Percentiles rank a stretch among this genome's conserved stretches.
phyloP scores from a whole-genome alignment of 2,797 vertebrate species.

The Craterocephalus amniculus region DNA sequence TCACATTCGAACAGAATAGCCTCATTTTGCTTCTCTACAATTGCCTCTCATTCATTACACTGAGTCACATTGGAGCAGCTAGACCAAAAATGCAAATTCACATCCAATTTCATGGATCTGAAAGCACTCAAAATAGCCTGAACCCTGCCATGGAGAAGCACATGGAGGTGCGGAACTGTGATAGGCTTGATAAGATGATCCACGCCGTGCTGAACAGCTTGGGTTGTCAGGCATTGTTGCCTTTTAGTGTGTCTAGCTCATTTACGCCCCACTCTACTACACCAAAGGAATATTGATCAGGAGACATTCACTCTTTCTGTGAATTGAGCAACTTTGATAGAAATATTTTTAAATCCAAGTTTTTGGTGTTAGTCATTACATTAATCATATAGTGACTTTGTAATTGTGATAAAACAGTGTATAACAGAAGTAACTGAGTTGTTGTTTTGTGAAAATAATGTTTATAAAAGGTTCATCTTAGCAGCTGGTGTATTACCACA shows the following conservation, averaged over 20 bases:
- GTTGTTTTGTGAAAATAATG: too few relatives aligned
- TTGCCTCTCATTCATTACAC: conserved; percentile 68
- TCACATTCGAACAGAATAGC: conserved; percentile 46
- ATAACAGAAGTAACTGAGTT: too few relatives aligned
- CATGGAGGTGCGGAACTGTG: conserved; percentile 65
- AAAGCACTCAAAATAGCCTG: conserved; percentile 77
- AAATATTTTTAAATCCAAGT: conserved; percentile 7
- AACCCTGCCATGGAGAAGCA: conserved; percentile 63
- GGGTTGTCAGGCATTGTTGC: conserved; percentile 79
- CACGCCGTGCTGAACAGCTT: conserved; percentile 73
- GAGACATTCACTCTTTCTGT: conserved; percentile 44
- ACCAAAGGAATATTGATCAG: conserved; percentile 77
- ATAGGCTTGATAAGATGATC: conserved; percentile 79
- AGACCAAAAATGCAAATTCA: conserved; percentile 77
- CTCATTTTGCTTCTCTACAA: conserved; percentile 45
- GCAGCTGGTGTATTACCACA: too few relatives aligned
- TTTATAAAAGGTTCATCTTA: too few relatives aligned
- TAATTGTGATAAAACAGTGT: too few relatives aligned
- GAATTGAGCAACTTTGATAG: conserved; percentile 44
- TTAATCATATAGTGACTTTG: not conserved
- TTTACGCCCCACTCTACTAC: conserved; percentile 65
- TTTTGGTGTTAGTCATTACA: not conserved
- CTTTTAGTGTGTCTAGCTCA: conserved; percentile 77
- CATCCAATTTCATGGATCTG: conserved; percentile 80
- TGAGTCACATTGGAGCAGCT: conserved; percentile 68